These are phyloP conservation scores for Chloroclystis v-ata DNA, from an alignment of 2,888 invertebrate genomes.

Conservation along the genomic window DNA sequence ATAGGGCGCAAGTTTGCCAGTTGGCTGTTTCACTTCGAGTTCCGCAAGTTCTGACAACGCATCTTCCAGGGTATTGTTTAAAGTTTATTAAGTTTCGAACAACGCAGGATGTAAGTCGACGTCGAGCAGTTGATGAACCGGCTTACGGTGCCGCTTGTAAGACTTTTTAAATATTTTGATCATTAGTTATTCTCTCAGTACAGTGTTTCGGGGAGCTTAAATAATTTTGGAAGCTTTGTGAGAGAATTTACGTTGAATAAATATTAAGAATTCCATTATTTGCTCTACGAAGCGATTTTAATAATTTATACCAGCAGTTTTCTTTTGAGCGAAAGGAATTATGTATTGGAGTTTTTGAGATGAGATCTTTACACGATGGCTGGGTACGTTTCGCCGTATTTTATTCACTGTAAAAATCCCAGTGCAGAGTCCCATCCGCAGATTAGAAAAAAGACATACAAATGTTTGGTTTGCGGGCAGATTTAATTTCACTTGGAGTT, in stretches of 20 bases:
- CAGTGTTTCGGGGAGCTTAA: conserved; percentile 26
- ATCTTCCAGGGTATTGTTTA: conserved; percentile 70
- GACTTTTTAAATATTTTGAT: conserved; percentile 36
- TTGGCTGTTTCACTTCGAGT: conserved; percentile 60
- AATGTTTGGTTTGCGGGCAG: conserved; percentile 4
- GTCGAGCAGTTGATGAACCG: conserved; percentile 56
- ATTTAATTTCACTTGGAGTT: conserved; percentile 2
- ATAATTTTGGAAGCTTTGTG: conserved; percentile 29
- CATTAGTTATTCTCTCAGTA: conserved; percentile 34
- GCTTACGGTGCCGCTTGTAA: conserved; percentile 35
- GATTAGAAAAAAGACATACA: conserved; percentile 13
- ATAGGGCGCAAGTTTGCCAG: conserved; percentile 58
- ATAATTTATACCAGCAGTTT: conserved; percentile 28
- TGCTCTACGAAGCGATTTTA: conserved; percentile 27
- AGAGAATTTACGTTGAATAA: conserved; percentile 25
- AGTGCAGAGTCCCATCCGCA: conserved; percentile 8
- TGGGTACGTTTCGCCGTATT: conserved; percentile 9
- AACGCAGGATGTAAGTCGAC: conserved; percentile 65
- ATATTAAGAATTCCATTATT: conserved; percentile 30
- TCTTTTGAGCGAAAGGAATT: conserved; percentile 23
- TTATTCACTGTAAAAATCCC: conserved; percentile 13
- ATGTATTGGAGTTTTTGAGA: conserved; percentile 18
- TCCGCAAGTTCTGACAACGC: conserved; percentile 70
- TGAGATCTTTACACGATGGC: conserved; percentile 10
- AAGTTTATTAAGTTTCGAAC: conserved; percentile 73